Base-by-base conservation (phyloP, 2,113 vertebrate genomes). In the Carollia perspicillata region DNA sequence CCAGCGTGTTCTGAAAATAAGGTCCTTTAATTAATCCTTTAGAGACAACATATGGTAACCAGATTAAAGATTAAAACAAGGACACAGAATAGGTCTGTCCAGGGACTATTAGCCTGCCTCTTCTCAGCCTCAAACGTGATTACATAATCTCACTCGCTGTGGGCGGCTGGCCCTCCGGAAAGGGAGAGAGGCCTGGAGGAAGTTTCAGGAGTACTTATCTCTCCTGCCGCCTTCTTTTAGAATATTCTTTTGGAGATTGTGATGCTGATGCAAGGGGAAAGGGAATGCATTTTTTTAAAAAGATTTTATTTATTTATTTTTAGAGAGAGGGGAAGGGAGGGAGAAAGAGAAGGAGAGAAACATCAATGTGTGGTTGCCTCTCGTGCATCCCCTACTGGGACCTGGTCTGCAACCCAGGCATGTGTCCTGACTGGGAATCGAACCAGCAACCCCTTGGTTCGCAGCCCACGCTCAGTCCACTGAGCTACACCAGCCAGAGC, bases 21-120 rank as follows among this genome's bases (percentile, higher is more conserved):
- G 66, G 22, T 65, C 93, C 80, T 95, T 79, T 69, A 89, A 84
- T 95, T 84, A 86, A 86, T 89, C 88, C 87, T 95, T 93, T 68
- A 81, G 90, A 86, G 93, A 96, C 47, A 74, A 78, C 93, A 96
- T 69, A 90, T 71, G 92, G 90, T 47, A 44, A 84, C 90, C 86
- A 95, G 94, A 91, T 95, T 96, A 88, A 90, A 94, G 94, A 93
- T 88, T 93, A 84, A 84, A 80, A 80, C 5, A 35, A 28, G 80
- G 77, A 77, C 81, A 58, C 42, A 75, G 71, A 58, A 75, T 69
- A 84, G 71, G 47, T 71, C 60, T 80, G 86, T 89, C 65, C 65
- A 72, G 80, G 85, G 10, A 30, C 53, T 26, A 33, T 72, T 60
- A 72, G 33, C 40, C 42, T 6, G 37, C 69, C 26, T 90, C 51